Conservation (phyloP, 2,113 vertebrate genomes). For the Chaenogobius annularis region DNA sequence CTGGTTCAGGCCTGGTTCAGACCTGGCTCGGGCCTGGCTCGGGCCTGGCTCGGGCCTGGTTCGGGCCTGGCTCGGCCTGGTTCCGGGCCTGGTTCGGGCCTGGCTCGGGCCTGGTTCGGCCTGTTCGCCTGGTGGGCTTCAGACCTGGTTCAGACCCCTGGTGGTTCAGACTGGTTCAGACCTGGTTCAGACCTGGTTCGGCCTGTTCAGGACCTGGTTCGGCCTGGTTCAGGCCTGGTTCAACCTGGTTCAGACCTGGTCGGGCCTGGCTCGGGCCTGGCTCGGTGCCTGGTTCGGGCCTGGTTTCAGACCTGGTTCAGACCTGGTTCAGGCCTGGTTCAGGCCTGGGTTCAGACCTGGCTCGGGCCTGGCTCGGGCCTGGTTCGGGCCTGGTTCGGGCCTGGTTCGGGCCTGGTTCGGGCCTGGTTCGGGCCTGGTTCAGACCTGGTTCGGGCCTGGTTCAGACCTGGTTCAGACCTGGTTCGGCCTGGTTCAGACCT, state of each 20-base stretch:
- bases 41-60: too few species aligned
- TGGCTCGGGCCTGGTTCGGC: neutral
- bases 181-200: neutral
- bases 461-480: too few species aligned
- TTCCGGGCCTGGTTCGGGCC: neutral
- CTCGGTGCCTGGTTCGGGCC: neutral
- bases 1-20: too few species aligned
- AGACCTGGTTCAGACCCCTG: neutral
- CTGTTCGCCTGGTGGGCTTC: neutral
- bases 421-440: too few species aligned
- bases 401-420: too few species aligned
- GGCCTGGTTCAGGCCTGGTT: neutral
- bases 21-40: too few species aligned
- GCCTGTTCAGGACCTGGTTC: neutral
- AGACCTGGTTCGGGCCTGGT: too few species aligned
- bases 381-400: neutral
- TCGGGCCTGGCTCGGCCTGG: neutral
- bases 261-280: neutral
- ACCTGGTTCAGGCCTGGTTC: too few species aligned
- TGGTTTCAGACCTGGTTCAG: neutral
- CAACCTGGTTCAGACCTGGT: neutral
- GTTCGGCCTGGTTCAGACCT: neutral
- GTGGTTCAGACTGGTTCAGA: neutral
- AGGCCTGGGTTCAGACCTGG: too few species aligned
- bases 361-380: too few species aligned